Evolutionary conservation across 1,140 invertebrate genomes (phyloP).

Genomic region (Aporrectodea caliginosa): DNA sequence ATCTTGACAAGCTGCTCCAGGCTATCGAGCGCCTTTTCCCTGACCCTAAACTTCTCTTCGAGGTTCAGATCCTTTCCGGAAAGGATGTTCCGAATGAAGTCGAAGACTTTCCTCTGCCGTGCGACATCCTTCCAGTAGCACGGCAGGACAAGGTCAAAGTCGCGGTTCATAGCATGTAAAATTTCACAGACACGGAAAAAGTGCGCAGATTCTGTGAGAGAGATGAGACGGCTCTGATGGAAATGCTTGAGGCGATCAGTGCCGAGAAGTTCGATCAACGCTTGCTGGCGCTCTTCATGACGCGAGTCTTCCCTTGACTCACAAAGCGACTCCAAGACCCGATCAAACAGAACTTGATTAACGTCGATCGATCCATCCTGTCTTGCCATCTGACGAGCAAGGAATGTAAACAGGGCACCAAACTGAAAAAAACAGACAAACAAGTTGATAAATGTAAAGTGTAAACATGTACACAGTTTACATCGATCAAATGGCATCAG

Average conservation of each 20-base stretch:
- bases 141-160: constrained; percentile 61
- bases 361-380: constrained; percentile 58
- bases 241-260: constrained; percentile 66
- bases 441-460: no score
- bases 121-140: constrained; percentile 62
- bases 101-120: constrained; percentile 52
- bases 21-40: constrained; percentile 45
- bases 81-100: constrained; percentile 30
- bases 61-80: constrained; percentile 31
- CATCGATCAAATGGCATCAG: no score
- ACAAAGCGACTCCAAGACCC: constrained; percentile 55
- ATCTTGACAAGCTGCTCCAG: constrained; percentile 40
- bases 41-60: constrained; percentile 31
- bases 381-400: constrained; percentile 65
- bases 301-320: constrained; percentile 59
- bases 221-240: constrained; percentile 60
- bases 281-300: constrained; percentile 72
- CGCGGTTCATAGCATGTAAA: constrained; percentile 61
- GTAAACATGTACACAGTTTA: no score
- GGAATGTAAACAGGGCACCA: constrained; percentile 69
- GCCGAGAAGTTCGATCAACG: constrained; percentile 70
- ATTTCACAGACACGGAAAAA: constrained; percentile 66
- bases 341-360: constrained; percentile 59
- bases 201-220: constrained; percentile 63
- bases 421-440: constrained; percentile 61